Evolutionary conservation across 2,888 invertebrate genomes (phyloP).

Genomic region (Trachelus stipa): DNA sequence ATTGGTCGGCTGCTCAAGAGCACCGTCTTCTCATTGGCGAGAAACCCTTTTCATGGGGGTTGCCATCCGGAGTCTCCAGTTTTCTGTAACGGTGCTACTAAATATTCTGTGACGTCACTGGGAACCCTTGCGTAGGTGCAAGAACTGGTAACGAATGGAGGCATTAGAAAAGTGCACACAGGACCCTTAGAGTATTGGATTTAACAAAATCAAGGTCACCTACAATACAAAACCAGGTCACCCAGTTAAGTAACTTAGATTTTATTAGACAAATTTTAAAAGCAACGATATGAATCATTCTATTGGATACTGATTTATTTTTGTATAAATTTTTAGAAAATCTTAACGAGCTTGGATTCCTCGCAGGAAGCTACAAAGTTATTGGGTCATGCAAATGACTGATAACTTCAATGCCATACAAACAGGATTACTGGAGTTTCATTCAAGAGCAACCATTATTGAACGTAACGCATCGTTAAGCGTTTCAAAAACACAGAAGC

Average conservation of each 20-base stretch:
- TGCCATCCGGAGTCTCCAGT: constrained; percentile 13
- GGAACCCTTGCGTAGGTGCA: constrained; percentile 24
- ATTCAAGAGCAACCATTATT: background rate
- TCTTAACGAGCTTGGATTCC: background rate
- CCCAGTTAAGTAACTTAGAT: background rate
- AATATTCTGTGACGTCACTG: constrained; percentile 53
- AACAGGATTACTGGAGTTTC: background rate
- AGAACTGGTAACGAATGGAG: background rate
- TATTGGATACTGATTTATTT: background rate
- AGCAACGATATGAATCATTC: background rate
- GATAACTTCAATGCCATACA: background rate
- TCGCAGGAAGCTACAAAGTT: background rate
- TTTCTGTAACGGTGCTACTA: constrained; percentile 27
- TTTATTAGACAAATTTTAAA: background rate
- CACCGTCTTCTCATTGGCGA: constrained; percentile 52
- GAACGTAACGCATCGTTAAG: background rate
- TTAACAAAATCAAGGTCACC: background rate
- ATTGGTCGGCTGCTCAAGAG: constrained; percentile 51
- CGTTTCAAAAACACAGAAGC: background rate
- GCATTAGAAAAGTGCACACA: background rate
- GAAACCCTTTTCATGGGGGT: constrained; percentile 45
- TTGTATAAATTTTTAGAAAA: background rate
- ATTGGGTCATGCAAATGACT: background rate
- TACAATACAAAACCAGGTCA: background rate
- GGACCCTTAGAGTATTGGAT: background rate